These are phyloP conservation scores for Pemphredon lugubris DNA, from an alignment of 2,888 invertebrate genomes.

Conservation along the genomic window DNA sequence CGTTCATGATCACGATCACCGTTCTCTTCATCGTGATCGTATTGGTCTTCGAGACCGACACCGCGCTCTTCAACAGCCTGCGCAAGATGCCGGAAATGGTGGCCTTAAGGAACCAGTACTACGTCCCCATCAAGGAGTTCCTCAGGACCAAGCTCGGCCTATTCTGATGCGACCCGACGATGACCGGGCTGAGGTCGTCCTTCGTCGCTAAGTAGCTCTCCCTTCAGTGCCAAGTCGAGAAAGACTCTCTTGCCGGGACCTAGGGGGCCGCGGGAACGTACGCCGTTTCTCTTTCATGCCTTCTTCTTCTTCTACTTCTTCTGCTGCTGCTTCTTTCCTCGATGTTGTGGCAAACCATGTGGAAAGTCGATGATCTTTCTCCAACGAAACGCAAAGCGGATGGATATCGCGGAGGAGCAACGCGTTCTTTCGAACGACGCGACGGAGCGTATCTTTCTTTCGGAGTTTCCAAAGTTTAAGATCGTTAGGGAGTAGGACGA, in stretches of 20 bases:
- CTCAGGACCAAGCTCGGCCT: conserved; percentile 85
- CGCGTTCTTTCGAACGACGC: too few relatives aligned
- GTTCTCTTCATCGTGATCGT: conserved; percentile 87
- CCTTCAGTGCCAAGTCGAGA: conserved; percentile 68
- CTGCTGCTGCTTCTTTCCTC: background rate
- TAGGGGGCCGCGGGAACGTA: conserved; percentile 24
- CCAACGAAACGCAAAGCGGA: too few relatives aligned
- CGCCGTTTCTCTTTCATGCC: conserved; percentile 24
- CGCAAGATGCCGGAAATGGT: conserved; percentile 90
- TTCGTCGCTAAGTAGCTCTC: conserved; percentile 61
- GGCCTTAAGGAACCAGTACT: conserved; percentile 89
- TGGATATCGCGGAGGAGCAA: too few relatives aligned
- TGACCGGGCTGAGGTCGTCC: conserved; percentile 54
- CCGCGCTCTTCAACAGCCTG: conserved; percentile 86
- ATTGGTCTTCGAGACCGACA: conserved; percentile 90
- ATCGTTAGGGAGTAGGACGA: too few relatives aligned
- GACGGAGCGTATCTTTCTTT: too few relatives aligned
- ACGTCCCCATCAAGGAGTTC: conserved; percentile 91
- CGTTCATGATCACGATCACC: conserved; percentile 88
- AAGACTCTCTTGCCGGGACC: conserved; percentile 41
- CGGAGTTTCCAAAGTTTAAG: too few relatives aligned
- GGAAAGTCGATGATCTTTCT: too few relatives aligned
- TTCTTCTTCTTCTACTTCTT: conserved; percentile 15
- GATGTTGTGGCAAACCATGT: background rate
- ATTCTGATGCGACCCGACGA: conserved; percentile 82